Percentiles rank a stretch among this genome's conserved stretches.
Conservation (phyloP, 2,113 vertebrate genomes). For the Trematomus loennbergii region DNA sequence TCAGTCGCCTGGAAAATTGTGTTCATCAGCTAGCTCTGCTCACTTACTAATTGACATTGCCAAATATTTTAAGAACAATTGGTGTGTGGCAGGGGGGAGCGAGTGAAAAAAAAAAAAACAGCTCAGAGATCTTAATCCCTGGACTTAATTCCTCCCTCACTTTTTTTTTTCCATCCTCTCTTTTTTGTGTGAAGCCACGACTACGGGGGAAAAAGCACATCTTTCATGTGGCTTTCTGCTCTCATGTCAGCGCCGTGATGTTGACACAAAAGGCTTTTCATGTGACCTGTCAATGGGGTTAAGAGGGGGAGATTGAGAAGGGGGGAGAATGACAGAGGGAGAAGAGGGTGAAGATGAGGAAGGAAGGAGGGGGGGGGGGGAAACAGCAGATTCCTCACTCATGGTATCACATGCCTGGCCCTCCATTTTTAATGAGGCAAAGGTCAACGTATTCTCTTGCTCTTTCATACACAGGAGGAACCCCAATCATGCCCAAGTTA, state of each 20-base stretch:
- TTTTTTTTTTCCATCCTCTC: conserved; percentile 43
- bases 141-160: conserved; percentile 88
- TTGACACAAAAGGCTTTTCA: conserved; percentile 89
- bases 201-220: conserved; percentile 75
- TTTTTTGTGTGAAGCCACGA: conserved; percentile 79
- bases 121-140: conserved; percentile 98
- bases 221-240: conserved; percentile 89
- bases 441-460: conserved; percentile 94
- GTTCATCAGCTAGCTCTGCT: conserved; percentile 99
- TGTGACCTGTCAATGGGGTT: conserved; percentile 88
- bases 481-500: conserved; percentile 93
- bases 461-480: conserved; percentile 89
- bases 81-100: conserved; percentile 91
- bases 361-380: conserved; percentile 42
- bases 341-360: conserved; percentile 40
- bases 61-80: conserved; percentile 99
- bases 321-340: conserved; percentile 53
- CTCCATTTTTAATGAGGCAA: conserved; percentile 94
- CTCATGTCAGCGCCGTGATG: conserved; percentile 84
- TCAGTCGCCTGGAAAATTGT: conserved; percentile 99
- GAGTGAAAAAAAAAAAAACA: conserved; percentile 84
- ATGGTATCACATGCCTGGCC: conserved; percentile 87
- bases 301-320: conserved; percentile 81
- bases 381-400: conserved; percentile 72
- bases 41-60: conserved; percentile 99